Base-by-base conservation (phyloP, 2,888 invertebrate species). In the Acleris holmiana region DNA sequence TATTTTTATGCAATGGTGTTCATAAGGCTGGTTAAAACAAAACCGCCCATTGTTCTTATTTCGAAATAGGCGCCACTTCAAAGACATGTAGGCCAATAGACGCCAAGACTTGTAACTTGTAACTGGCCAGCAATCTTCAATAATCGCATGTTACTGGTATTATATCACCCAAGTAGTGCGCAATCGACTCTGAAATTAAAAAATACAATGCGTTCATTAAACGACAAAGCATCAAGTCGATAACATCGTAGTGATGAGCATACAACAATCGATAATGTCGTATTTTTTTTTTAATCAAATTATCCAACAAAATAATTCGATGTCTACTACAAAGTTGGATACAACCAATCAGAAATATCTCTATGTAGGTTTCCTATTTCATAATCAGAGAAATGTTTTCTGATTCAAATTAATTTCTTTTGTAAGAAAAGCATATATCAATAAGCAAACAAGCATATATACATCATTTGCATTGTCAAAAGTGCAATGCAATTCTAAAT, bases 201-300 rank as follows among this genome's bases (percentile, higher is more conserved):
- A 59, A 65, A 49, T 64, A 60, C 58, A 65, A 55, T 60, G 65
- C 65, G 60, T 65, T 65, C 59, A 49, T 65, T 48, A 65, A 54
- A 65, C 55, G 65, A 59, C 65, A 55, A 44, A 63, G 51, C 56
- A 57, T 57, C 47, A 60, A 65, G 65, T 55, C 65, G 65, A 65
- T 65, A 65, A 53, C 59, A 55, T 47, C 29, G 17, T 63, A 59
- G 54, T 40, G 64, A 23, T 40, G 59, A 23, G 29, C 8, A 53
- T 48, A 7, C 49, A 21, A 15, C 17, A 46, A 55, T 65, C 65
- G 65, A 55, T 44, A 49, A 13, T 41, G n/a, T 21, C 7, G 7
- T 49, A n/a, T 1, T 7, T 4, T n/a, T 17, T n/a, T 15, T 13
- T n/a, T n/a, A n/a, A 41, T n/a, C n/a, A 4, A 41, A 41, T 5